Evolutionary conservation across 2,888 invertebrate genomes (phyloP).

Genomic region (Meghimatium bilineatum): DNA sequence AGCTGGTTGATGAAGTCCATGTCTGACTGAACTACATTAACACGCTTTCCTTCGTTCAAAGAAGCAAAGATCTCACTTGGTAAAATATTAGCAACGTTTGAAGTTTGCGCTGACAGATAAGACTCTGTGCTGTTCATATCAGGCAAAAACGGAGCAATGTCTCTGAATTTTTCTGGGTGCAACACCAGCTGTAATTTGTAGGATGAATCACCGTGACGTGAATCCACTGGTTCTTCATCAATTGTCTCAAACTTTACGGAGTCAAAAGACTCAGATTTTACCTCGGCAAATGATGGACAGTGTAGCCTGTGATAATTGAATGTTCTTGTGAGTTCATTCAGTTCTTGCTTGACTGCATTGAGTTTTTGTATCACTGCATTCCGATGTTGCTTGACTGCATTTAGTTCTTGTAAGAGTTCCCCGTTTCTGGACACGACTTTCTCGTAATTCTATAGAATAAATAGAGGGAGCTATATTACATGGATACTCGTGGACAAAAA

Average conservation of each 20-base stretch:
- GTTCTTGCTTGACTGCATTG: background rate
- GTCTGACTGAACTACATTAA: background rate
- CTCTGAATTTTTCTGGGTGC: too few species aligned
- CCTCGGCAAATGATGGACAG: background rate
- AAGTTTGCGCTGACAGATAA: background rate
- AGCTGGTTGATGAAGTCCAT: background rate
- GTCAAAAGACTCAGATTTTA: conserved; percentile 7
- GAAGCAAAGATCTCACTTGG: background rate
- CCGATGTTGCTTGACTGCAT: background rate
- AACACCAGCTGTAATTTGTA: background rate
- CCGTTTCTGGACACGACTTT: conserved; percentile 16
- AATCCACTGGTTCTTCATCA: background rate
- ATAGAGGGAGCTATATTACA: background rate
- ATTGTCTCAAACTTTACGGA: background rate
- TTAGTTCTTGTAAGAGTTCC: conserved; percentile 20
- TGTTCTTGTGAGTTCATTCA: background rate
- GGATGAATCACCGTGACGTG: too few species aligned
- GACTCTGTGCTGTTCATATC: background rate
- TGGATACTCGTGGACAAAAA: too few species aligned
- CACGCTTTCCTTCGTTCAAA: background rate
- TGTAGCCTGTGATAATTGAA: background rate
- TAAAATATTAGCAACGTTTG: too few species aligned
- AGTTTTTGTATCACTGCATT: conserved; percentile 17
- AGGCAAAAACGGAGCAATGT: background rate
- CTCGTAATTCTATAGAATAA: conserved; percentile 29